phyloP scores from a whole-genome alignment of 2,113 vertebrate genomes.

The Chamaea fasciata region DNA sequence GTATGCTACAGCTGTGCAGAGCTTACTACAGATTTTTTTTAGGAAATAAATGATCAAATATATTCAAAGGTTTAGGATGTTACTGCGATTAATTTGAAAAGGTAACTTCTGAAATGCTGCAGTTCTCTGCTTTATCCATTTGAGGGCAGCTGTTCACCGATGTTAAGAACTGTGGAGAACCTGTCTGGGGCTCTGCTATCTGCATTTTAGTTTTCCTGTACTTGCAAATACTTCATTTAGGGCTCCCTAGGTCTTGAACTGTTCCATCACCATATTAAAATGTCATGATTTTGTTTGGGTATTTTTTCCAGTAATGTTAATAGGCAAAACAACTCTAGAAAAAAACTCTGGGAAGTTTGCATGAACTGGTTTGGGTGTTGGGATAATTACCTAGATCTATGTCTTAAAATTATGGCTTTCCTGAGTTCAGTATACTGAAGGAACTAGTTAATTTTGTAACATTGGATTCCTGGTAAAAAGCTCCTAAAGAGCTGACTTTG shows the following conservation, averaged over 20 bases:
- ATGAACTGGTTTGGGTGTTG: neutral
- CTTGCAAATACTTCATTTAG: neutral
- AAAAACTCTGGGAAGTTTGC: neutral
- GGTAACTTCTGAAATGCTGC: conserved; percentile 2
- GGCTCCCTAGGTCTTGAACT: neutral
- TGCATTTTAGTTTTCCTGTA: neutral
- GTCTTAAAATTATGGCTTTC: neutral
- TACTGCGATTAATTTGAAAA: neutral
- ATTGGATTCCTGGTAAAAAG: neutral
- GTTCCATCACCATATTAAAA: neutral
- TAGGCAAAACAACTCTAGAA: neutral
- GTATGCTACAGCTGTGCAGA: neutral
- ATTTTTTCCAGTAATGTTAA: neutral
- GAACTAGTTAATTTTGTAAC: neutral
- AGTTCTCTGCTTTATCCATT: conserved; percentile 57
- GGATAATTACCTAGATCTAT: neutral
- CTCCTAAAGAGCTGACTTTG: neutral
- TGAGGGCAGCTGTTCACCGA: conserved; percentile 66
- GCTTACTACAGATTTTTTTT: neutral
- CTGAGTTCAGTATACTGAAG: neutral
- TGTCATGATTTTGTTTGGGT: neutral
- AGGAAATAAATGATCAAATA: neutral
- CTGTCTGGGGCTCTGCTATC: neutral
- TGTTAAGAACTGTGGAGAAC: neutral
- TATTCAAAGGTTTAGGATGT: neutral